Percentiles rank a stretch among this genome's conserved stretches.
These are phyloP conservation scores for Melanotaenia nigrans DNA, from an alignment of 2,797 vertebrate genomes.

Conservation along the genomic window DNA sequence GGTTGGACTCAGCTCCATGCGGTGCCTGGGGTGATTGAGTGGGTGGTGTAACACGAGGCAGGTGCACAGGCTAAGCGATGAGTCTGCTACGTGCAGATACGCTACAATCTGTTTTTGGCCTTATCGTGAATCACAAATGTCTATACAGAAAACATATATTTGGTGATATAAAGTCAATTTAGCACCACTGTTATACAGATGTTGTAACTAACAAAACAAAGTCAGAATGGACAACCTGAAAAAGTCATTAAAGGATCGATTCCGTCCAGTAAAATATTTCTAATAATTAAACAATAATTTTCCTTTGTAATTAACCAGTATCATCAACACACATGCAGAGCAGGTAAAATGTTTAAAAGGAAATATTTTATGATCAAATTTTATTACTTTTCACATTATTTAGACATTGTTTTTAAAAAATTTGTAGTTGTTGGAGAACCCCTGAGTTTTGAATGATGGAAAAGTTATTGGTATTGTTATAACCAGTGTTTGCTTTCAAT, in stretches of 20 bases:
- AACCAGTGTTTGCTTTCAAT: not conserved
- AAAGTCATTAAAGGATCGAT: slow-evolving; percentile 16
- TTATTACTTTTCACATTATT: not conserved
- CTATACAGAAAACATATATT: slow-evolving; percentile 43
- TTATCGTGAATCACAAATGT: slow-evolving; percentile 51
- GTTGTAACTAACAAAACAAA: slow-evolving; percentile 12
- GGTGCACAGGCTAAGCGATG: slow-evolving; percentile 69
- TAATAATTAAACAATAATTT: not conserved
- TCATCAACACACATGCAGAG: not conserved
- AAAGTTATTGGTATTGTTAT: not conserved
- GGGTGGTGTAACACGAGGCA: slow-evolving; percentile 64
- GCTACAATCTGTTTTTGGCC: slow-evolving; percentile 43
- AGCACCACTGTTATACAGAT: slow-evolving; percentile 16
- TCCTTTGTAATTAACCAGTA: not conserved
- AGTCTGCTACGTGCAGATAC: slow-evolving; percentile 71
- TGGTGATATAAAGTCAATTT: slow-evolving; percentile 15
- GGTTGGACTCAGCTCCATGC: slow-evolving; percentile 69
- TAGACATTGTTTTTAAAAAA: not conserved
- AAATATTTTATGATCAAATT: slow-evolving; percentile 9
- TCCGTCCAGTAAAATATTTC: not conserved
- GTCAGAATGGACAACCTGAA: slow-evolving; percentile 1
- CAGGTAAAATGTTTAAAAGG: not conserved
- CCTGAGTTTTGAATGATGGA: slow-evolving; percentile 2
- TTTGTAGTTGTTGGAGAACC: slow-evolving; percentile 9
- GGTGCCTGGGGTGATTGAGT: slow-evolving; percentile 53